A percentile compares a stretch with the other conserved stretches of the same genome.
Conservation (phyloP, 2,113 vertebrate species). For the Leucoraja erinaceus region DNA sequence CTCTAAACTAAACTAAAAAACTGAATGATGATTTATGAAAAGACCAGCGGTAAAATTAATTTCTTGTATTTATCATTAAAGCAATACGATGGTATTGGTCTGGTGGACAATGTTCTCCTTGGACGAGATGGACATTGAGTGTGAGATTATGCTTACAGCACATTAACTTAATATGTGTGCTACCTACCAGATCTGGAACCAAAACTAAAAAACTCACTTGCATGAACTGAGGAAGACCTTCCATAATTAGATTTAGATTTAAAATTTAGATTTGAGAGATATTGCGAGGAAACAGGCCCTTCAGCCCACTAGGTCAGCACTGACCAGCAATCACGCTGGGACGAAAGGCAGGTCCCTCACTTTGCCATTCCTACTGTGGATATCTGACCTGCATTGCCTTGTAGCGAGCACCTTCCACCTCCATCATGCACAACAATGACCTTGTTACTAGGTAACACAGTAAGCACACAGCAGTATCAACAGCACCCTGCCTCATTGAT, state of each 20-base stretch:
- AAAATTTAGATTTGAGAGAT: too few relatives aligned
- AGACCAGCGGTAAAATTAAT: background rate
- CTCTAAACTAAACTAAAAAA: too few relatives aligned
- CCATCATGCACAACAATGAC: background rate
- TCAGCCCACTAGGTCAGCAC: too few relatives aligned
- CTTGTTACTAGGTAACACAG: too few relatives aligned
- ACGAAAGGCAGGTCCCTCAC: background rate
- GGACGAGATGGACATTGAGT: background rate
- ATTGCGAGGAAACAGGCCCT: too few relatives aligned
- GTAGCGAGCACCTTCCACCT: background rate
- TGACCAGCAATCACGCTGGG: too few relatives aligned
- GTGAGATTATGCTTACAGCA: background rate
- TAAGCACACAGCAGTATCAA: background rate
- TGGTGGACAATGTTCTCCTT: background rate
- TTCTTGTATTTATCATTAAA: background rate
- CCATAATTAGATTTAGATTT: too few relatives aligned
- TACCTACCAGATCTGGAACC: too few relatives aligned
- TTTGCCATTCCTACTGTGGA: background rate
- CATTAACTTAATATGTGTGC: too few relatives aligned
- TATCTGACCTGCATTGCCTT: background rate
- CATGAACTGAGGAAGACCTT: too few relatives aligned
- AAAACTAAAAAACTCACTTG: too few relatives aligned
- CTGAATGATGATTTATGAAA: too few relatives aligned
- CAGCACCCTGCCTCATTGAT: background rate
- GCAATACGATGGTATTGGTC: background rate